Base-by-base conservation (phyloP, 2,113 vertebrate species). In the Prochilodus magdalenae region DNA sequence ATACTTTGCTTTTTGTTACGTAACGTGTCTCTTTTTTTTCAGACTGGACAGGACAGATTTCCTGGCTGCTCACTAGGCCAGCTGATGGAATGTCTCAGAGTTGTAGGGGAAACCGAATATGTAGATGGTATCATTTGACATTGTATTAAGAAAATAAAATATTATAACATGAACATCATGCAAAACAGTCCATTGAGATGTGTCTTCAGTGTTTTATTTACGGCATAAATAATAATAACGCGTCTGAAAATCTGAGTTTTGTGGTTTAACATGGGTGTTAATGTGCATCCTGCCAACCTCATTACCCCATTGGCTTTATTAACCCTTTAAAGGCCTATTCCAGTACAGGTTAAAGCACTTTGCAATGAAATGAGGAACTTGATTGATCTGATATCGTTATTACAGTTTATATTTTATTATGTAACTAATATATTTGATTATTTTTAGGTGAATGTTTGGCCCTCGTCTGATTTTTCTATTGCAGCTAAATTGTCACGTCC, bases 81-180 rank as follows among this genome's bases (percentile, higher is more conserved):
- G n/a, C 6, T 73, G 47, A 15, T 49, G 73, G 51, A 76, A 69
- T 57, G 55, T 75, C 55, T 55, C 27, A 29, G 24, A 55, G 22
- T 49, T 73, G 30, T 0, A 16, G 49, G 22, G 14, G 27, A 29
- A 30, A 30, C 26, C 12, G 27, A 73, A 30, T 30, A 60, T 60
- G 24, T 60, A 60, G 24, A 26, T 24, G 24, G 26, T 60, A 26
- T 60, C 1, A 60, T 60, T 4, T 60, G 57, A 60, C 22, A 24
- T 60, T 60, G 53, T 60, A 63, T 53, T 49, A 65, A 63, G 30
- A 36, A 57, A 53, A 75, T 0, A 72, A 24, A 53, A 16, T 10
- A 76, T 70, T 82, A 47, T 13, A 60, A 60, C 12, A 60, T 60
- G 57, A n/a, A 62, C 49, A 62, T 30, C 27, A 47, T 76, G 13